phyloP scores from a whole-genome alignment of 2,888 invertebrate genomes.

The Drosophila prolongata region DNA sequence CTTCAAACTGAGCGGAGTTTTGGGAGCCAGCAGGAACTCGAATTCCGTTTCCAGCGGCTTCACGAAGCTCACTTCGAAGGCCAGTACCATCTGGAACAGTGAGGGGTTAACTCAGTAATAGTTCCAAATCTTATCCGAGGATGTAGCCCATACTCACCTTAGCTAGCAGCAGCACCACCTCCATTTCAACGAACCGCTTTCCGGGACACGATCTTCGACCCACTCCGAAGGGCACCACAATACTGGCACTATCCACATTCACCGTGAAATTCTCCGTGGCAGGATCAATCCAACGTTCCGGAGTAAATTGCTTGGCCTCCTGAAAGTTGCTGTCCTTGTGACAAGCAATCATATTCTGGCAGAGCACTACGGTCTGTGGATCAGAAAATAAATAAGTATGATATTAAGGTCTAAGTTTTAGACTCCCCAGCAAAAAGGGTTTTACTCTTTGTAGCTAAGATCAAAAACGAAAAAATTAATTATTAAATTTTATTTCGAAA shows the following conservation, averaged over 20 bases:
- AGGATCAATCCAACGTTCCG: conserved; percentile 90
- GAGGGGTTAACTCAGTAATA: neutral
- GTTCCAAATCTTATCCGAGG: no score
- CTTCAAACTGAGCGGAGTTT: conserved; percentile 89
- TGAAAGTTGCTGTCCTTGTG: conserved; percentile 90
- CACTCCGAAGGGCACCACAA: conserved; percentile 92
- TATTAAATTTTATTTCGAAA: neutral
- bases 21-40: conserved; percentile 92
- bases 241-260: conserved; percentile 85
- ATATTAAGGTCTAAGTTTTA: no score
- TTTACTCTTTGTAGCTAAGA: no score
- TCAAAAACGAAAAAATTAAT: no score
- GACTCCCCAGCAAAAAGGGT: no score
- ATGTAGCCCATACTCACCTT: conserved; percentile 85
- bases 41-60: conserved; percentile 90
- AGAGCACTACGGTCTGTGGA: conserved; percentile 89
- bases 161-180: conserved; percentile 89
- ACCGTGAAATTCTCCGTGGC: conserved; percentile 81
- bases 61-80: conserved; percentile 89
- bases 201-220: conserved; percentile 94
- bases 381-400: neutral
- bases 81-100: conserved; percentile 87
- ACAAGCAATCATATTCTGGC: conserved; percentile 94
- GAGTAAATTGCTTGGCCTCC: conserved; percentile 88
- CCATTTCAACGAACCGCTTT: conserved; percentile 92